Evolutionary conservation across 2,888 invertebrate species (phyloP), one percentile per base, ranked within the genome.

Genomic region (Pristionchus mayeri): DNA sequence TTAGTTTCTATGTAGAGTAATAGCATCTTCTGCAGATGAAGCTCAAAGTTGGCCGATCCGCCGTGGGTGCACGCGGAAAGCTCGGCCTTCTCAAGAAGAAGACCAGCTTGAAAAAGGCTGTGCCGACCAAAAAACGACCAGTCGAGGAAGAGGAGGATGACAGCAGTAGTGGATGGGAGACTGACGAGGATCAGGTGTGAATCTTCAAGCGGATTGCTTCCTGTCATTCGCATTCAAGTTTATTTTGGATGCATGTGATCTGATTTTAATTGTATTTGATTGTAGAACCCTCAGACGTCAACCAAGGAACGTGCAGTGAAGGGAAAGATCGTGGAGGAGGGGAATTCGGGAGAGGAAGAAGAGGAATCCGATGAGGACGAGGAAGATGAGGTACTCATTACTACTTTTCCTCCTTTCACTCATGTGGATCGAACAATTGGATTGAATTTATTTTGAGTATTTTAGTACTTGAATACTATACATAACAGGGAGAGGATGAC

Each of bases 1-100:
- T n/a, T n/a, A n/a, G n/a, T n/a, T n/a, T n/a, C n/a, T n/a, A n/a
- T n/a, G n/a, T n/a, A 6, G 1, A 21, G 16, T 9, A 37, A 27
- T 7, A 21, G 4, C 7, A 13, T 0, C 0, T 2, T 37, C 24
- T 34, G 21, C 71, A 71, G 76, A 78, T 78, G 76, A 30, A 34
- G 50, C 76, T 78, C 30, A 78, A 78, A 50, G 76, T 78, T 48
- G 76, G 76, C 24, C 76, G 76, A 18, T 48, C 76, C 50, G 76
- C 71, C 24, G 71, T 71, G 9, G 71, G 50, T 16, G 27, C 40
- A 3, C 37, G 50, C 18, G 30, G 27, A 3, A 78, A 78, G 30
- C 76, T 78, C 76, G 76, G 50, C 21, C 44, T 75, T 2, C 7
- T 78, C 50, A 48, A 52, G 50, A 48, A 52, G 50, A 78, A 50